Conservation (phyloP, 2,113 vertebrate species). For the Cinclus cinclus region DNA sequence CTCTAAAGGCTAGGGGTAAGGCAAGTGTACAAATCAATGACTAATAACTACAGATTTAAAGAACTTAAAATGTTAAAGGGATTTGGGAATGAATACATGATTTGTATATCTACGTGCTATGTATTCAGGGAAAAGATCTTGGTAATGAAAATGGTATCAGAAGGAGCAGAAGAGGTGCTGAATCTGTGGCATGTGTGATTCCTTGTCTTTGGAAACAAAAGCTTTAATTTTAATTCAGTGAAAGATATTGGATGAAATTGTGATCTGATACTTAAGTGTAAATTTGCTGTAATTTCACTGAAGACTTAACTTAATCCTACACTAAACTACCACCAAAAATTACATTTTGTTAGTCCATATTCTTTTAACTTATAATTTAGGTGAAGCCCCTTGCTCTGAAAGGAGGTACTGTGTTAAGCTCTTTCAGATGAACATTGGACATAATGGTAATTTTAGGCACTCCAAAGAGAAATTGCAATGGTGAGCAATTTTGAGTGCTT, state of each 20-base stretch:
- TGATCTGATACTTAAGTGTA: background rate
- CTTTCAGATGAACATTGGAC: background rate
- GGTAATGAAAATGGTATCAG: background rate
- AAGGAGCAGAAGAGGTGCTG: background rate
- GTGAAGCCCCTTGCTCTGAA: background rate
- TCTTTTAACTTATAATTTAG: background rate
- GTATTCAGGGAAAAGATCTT: background rate
- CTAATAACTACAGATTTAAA: background rate
- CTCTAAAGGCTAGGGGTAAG: background rate
- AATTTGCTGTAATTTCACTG: background rate
- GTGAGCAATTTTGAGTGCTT: background rate
- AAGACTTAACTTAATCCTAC: background rate
- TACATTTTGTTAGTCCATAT: background rate
- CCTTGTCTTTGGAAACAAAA: background rate
- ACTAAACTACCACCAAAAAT: background rate
- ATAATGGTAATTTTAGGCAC: background rate
- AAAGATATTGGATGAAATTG: background rate
- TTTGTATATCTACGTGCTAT: background rate
- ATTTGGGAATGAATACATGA: background rate
- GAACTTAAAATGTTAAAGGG: background rate
- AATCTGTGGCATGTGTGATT: background rate
- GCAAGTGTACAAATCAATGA: background rate
- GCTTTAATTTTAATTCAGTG: background rate
- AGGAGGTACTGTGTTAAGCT: background rate
- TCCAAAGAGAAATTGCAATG: background rate